These are phyloP conservation scores for Corythaeola cristata DNA, from an alignment of 2,113 vertebrate genomes.

Conservation along the genomic window DNA sequence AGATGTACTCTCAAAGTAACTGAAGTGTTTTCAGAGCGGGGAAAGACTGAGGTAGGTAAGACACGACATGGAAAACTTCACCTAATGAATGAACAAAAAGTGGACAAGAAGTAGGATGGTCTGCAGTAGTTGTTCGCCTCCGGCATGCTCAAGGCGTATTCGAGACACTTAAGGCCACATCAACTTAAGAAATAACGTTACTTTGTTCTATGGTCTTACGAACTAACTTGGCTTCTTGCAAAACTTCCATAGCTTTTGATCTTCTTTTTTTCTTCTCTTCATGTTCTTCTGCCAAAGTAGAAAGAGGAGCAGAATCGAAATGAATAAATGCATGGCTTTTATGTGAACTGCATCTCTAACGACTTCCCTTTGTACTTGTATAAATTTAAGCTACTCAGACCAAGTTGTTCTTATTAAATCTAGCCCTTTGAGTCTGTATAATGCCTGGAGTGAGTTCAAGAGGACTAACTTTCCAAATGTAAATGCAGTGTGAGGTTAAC, in stretches of 20 bases:
- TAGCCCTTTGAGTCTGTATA: conserved; percentile 4
- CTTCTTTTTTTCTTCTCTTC: conserved; percentile 28
- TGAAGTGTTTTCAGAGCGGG: not conserved
- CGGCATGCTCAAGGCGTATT: conserved; percentile 30
- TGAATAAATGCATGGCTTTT: conserved; percentile 56
- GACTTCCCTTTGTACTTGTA: conserved; percentile 38
- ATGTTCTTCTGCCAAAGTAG: conserved; percentile 45
- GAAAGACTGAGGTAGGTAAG: not conserved
- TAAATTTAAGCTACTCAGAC: conserved; percentile 50
- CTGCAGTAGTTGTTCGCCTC: conserved; percentile 39
- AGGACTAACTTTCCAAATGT: conserved; percentile 34
- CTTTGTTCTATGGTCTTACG: conserved; percentile 59
- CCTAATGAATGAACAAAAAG: conserved; percentile 10
- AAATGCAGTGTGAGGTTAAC: conserved; percentile 28
- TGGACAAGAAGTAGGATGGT: not conserved
- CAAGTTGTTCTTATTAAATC: conserved; percentile 63
- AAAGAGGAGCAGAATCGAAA: conserved; percentile 23
- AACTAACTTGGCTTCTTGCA: conserved; percentile 62
- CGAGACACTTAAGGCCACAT: conserved; percentile 58
- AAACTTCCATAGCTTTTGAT: conserved; percentile 69
- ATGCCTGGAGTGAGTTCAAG: conserved; percentile 58
- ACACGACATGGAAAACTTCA: not conserved
- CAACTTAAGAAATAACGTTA: conserved; percentile 54
- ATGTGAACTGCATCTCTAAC: conserved; percentile 46
- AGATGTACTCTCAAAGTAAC: not conserved